Evolutionary conservation across 2,113 vertebrate genomes (phyloP).

Genomic region (Scopus umbretta): DNA sequence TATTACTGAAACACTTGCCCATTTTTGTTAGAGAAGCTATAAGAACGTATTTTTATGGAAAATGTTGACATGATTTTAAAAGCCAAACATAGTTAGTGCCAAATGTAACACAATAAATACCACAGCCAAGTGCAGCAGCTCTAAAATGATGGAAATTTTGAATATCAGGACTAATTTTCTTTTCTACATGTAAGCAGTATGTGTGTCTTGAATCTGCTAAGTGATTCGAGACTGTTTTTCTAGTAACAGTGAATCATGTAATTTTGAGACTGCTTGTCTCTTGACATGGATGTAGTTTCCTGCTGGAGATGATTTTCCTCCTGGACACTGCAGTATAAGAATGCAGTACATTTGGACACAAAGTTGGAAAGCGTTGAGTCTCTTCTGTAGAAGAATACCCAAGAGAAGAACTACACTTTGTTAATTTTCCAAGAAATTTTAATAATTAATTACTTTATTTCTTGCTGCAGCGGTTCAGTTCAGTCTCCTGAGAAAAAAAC

Average conservation of each 20-base stretch:
- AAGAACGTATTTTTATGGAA: conserved; percentile 9
- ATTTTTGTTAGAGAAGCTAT: background rate
- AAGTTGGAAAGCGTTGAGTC: background rate
- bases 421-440: background rate
- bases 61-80: conserved; percentile 26
- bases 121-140: background rate
- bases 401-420: background rate
- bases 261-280: background rate
- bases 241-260: background rate
- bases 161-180: conserved; percentile 17
- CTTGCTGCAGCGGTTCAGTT: no score
- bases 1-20: background rate
- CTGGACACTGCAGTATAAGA: background rate
- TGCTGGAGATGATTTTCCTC: background rate
- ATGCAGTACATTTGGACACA: background rate
- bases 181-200: background rate
- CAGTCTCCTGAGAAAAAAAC: background rate
- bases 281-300: background rate
- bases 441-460: background rate
- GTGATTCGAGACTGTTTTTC: conserved; percentile 13
- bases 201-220: background rate
- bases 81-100: background rate
- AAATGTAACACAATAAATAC: conserved; percentile 22
- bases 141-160: conserved; percentile 6
- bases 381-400: background rate